phyloP scores from a whole-genome alignment of 2,888 invertebrate genomes.

The Microctonus hyperodae region DNA sequence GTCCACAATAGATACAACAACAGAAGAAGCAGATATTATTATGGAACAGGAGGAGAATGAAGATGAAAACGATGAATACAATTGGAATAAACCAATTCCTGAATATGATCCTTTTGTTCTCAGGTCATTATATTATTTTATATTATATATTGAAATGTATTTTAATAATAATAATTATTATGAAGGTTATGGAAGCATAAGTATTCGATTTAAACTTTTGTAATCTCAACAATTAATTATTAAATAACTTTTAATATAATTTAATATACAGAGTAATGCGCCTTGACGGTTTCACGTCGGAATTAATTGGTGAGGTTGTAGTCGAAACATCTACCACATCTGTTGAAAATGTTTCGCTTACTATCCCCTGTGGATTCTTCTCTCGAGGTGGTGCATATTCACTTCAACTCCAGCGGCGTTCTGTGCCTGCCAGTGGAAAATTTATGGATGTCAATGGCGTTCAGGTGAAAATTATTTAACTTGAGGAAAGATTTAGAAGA shows the following conservation, averaged over 20 bases:
- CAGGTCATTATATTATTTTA: constrained; percentile 40
- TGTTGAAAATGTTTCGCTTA: constrained; percentile 56
- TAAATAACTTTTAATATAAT: constrained; percentile 5
- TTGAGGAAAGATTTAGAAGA: too few species aligned
- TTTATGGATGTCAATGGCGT: constrained; percentile 46
- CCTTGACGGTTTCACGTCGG: constrained; percentile 63
- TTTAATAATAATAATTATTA: too few species aligned
- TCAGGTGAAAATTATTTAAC: constrained; percentile 43
- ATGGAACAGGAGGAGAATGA: constrained; percentile 41
- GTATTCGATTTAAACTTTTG: background rate
- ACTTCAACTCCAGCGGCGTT: constrained; percentile 63
- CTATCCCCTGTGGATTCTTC: constrained; percentile 77
- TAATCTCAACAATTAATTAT: background rate
- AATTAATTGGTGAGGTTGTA: constrained; percentile 57
- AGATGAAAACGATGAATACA: constrained; percentile 28
- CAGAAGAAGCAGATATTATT: constrained; percentile 40
- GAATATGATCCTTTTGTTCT: constrained; percentile 45
- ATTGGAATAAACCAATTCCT: constrained; percentile 21
- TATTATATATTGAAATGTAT: background rate
- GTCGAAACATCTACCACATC: constrained; percentile 45
- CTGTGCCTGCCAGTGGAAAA: constrained; percentile 46
- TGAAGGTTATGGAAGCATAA: constrained; percentile 61
- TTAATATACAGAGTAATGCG: constrained; percentile 62
- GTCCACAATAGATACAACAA: constrained; percentile 51
- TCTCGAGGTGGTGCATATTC: constrained; percentile 75